phyloP scores from a whole-genome alignment of 2,888 invertebrate genomes.

The Melitaea athalia region DNA sequence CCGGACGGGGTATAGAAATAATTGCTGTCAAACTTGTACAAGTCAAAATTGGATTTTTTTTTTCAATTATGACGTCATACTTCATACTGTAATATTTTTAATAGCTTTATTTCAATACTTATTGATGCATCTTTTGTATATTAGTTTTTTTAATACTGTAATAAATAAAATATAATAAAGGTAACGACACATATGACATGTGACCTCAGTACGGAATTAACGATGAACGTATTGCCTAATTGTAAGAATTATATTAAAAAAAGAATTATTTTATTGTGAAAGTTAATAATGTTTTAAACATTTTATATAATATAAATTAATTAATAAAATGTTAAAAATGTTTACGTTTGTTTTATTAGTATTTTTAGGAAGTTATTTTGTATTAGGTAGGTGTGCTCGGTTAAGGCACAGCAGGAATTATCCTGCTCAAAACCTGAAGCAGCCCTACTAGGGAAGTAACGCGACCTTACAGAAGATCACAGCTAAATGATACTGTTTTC shows the following conservation, averaged over 20 bases:
- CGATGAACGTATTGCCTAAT: constrained; percentile 44
- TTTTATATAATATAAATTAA: constrained; percentile 35
- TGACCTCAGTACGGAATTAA: constrained; percentile 46
- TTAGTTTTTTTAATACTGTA: background rate
- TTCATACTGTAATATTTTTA: background rate
- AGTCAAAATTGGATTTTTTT: background rate
- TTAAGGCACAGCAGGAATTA: too few relatives aligned
- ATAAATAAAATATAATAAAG: background rate
- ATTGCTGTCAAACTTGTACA: background rate
- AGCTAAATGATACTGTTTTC: too few relatives aligned
- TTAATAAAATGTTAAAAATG: constrained; percentile 35
- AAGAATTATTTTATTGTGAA: constrained; percentile 35
- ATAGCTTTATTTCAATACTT: background rate
- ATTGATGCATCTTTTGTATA: constrained; percentile 5
- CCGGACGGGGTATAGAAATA: too few relatives aligned
- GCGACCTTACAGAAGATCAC: too few relatives aligned
- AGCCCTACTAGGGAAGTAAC: too few relatives aligned
- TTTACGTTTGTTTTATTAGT: constrained; percentile 7
- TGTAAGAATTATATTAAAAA: constrained; percentile 30
- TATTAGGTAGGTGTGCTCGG: too few relatives aligned
- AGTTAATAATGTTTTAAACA: constrained; percentile 37
- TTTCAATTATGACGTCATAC: background rate
- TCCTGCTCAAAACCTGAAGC: too few relatives aligned
- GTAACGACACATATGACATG: constrained; percentile 35
- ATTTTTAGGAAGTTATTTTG: background rate